Base-by-base conservation (phyloP, 2,113 vertebrate genomes). In the Acanthochromis polyacanthus region DNA sequence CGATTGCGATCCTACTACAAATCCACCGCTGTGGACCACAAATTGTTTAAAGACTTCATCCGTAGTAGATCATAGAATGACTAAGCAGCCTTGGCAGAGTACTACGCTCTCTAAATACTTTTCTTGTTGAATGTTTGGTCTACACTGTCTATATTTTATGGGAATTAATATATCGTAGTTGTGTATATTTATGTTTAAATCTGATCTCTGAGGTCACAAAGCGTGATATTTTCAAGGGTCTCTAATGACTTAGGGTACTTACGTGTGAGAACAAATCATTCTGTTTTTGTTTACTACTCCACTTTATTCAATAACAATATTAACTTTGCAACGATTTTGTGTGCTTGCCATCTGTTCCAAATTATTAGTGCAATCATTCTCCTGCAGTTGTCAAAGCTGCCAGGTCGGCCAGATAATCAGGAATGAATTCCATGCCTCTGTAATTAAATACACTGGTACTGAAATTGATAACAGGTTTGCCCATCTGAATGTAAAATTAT, bases 301-400 rank as follows among this genome's bases (percentile, higher is more conserved):
- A 15, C 40, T 5, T 69, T 65, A 43, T 32, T 43, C n/a, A 32
- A 25, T 66, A 25, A 73, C 48, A 12, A 53, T 5, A 58, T 71
- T 48, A 7, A 19, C 4, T 45, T 55, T 63, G 25, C 38, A 15
- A 10, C 53, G 16, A 59, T 69, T 59, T 43, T 51, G 16, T 52
- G 22, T 25, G 28, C 28, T 72, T 38, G 56, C 4, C 10, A 50
- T 74, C 58, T 80, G 60, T 56, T 56, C 9, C 32, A 25, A 72
- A 74, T 80, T 6, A 73, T 48, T 5, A 0, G 1, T 17, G 11
- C 17, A 71, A 5, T 32, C 32, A n/a, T 43, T 32, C 36, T 67
- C 17, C 22, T 20, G 25, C 38, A 56, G 45, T 58, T 20, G 38
- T 23, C 63, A 23, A 43, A 80, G 70, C 23, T 67, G 32, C 56